Conservation (phyloP, 2,888 invertebrate genomes). For the Drosophila dives region DNA sequence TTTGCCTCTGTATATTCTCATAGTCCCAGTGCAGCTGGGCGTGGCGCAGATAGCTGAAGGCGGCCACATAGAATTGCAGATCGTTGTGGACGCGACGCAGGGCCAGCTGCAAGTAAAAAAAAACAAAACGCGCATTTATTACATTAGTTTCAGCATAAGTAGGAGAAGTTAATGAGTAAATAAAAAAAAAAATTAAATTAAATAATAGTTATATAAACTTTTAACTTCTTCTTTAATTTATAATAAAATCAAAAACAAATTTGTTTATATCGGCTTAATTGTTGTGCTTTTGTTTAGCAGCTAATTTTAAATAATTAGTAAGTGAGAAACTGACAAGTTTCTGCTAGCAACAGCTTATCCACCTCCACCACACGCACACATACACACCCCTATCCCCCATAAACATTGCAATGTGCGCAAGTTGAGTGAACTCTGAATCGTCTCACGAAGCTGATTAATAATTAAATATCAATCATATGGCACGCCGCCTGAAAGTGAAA, state of each 20-base stretch:
- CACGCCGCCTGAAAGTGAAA: constrained; percentile 65
- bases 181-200: too few species aligned
- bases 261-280: not conserved
- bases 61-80: constrained; percentile 79
- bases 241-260: not conserved
- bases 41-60: constrained; percentile 74
- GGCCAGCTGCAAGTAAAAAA: constrained; percentile 61
- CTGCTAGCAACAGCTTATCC: constrained; percentile 4
- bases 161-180: not conserved
- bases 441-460: constrained; percentile 25
- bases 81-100: constrained; percentile 77
- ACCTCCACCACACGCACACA: not conserved
- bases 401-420: constrained; percentile 2
- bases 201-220: too few species aligned
- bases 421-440: constrained; percentile 61
- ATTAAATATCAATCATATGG: constrained; percentile 51
- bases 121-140: not conserved
- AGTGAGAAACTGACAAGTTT: constrained; percentile 1
- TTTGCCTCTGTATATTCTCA: constrained; percentile 50
- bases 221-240: not conserved
- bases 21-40: constrained; percentile 70
- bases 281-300: constrained; percentile 19
- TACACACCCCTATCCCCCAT: not conserved
- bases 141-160: constrained; percentile 8
- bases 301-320: constrained; percentile 1